phyloP scores from a whole-genome alignment of 2,113 vertebrate genomes.

The Elgaria multicarinata region DNA sequence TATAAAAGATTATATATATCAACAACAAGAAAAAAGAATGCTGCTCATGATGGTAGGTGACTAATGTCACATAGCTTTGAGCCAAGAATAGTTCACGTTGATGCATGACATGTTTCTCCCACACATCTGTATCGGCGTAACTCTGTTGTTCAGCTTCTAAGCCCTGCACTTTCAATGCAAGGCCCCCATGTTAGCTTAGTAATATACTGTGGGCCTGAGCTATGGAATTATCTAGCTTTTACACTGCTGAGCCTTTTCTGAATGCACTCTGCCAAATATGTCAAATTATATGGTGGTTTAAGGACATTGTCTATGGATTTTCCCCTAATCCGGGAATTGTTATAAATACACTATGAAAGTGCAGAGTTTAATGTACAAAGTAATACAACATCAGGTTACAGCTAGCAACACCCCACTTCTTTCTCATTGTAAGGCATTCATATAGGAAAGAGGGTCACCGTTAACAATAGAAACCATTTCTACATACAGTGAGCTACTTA shows the following conservation, averaged over 20 bases:
- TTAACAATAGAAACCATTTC: neutral
- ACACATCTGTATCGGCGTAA: neutral
- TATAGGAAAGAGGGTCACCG: neutral
- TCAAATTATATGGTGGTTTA: neutral
- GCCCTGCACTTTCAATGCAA: neutral
- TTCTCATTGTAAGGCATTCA: neutral
- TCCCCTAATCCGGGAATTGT: constrained; percentile 24
- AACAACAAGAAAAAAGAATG: neutral
- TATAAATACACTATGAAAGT: constrained; percentile 24
- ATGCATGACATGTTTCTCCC: neutral
- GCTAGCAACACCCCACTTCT: neutral
- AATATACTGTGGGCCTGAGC: neutral
- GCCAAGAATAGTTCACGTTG: neutral
- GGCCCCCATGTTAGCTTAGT: neutral
- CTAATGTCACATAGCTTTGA: neutral
- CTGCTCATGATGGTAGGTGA: neutral
- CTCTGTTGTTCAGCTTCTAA: neutral
- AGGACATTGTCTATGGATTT: constrained; percentile 5
- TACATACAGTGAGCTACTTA: neutral
- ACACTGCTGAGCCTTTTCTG: neutral
- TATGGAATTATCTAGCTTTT: neutral
- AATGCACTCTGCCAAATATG: neutral
- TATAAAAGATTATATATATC: too few relatives aligned
- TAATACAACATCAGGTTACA: neutral
- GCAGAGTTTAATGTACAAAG: neutral